Base-by-base conservation (phyloP, 2,888 invertebrate species). In the Andrena fulva region DNA sequence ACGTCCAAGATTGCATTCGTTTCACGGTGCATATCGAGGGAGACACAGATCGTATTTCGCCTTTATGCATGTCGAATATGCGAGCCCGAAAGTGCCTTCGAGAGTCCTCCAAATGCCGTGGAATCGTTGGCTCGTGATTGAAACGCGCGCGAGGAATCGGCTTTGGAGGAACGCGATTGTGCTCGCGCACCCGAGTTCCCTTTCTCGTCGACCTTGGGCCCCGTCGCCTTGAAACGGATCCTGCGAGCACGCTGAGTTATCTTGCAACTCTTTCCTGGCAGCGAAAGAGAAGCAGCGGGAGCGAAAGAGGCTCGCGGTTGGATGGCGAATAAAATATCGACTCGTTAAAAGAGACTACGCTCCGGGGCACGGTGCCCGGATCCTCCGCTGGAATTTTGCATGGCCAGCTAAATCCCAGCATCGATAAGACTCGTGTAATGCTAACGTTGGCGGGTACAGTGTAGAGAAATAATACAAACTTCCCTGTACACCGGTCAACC, bases 161-260 rank as follows among this genome's bases (percentile, higher is more conserved):
- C 52, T 56, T 63, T 16, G 10, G 8, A 31, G 31, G 20, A 59
- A 56, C 54, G 35, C 59, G 67, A 75, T 79, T 71, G 79, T 62
- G 68, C 29, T 72, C 69, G 68, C 54, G 60, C 66, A 63, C 62
- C 63, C 76, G 42, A 71, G 76, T 56, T 79, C 66, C 75, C 69
- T 77, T 80, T 79, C 62, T 74, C 31, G 67, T 67, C 77, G 84
- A 75, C 82, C 85, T 85, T 85, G 84, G 70, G 35, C 56, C 33
- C 31, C 8, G 52, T 69, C 59, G 60, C 75, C 78, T 84, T 81
- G 77, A 81, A 78, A 81, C 24, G 75, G 75, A 81, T 85, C 73
- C 81, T 84, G 59, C 56, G 31, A 33, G 31, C 24, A 33, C 67
- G n/a, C 73, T 24, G 68, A 56, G 72, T 76, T 77, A 71, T 78